A percentile compares a stretch with the other conserved stretches of the same genome.
phyloP scores from a whole-genome alignment of 1,140 invertebrate species.

The Vanessa atalanta region DNA sequence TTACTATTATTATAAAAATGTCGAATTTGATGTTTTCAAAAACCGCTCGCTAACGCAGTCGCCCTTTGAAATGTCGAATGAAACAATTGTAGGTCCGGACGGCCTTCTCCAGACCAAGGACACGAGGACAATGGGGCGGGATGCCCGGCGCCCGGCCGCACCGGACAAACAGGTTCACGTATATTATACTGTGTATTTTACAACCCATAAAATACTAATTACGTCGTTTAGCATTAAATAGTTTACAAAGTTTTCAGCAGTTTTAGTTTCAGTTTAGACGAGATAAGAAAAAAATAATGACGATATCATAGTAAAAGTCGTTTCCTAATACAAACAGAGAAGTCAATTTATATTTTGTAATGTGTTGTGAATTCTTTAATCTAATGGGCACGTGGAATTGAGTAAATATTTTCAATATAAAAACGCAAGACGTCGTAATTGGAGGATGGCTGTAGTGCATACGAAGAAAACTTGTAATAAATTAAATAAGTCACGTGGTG shows the following conservation, averaged over 20 bases:
- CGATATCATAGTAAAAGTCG: no score
- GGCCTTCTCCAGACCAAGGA: conserved; percentile 65
- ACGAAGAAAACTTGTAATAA: conserved; percentile 41
- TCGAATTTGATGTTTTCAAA: neutral
- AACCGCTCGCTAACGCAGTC: conserved; percentile 6
- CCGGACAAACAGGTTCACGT: conserved; percentile 48
- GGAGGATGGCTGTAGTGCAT: conserved; percentile 42
- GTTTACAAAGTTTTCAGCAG: neutral
- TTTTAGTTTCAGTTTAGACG: neutral
- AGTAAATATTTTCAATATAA: conserved; percentile 30
- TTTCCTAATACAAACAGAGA: no score
- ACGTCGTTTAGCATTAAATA: neutral
- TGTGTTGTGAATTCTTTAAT: no score
- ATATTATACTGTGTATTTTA: conserved; percentile 17
- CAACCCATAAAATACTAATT: conserved; percentile 4
- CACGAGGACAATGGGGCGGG: conserved; percentile 58
- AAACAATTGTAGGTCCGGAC: conserved; percentile 48
- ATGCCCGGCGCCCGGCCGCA: conserved; percentile 45
- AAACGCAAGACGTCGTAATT: conserved; percentile 44
- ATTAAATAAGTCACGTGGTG: conserved; percentile 50
- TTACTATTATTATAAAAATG: neutral
- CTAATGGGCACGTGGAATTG: neutral
- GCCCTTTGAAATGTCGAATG: conserved; percentile 43
- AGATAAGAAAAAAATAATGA: neutral
- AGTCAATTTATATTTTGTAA: no score